Evolutionary conservation across 2,113 vertebrate genomes (phyloP).

Genomic region (Cisticola juncidis): DNA sequence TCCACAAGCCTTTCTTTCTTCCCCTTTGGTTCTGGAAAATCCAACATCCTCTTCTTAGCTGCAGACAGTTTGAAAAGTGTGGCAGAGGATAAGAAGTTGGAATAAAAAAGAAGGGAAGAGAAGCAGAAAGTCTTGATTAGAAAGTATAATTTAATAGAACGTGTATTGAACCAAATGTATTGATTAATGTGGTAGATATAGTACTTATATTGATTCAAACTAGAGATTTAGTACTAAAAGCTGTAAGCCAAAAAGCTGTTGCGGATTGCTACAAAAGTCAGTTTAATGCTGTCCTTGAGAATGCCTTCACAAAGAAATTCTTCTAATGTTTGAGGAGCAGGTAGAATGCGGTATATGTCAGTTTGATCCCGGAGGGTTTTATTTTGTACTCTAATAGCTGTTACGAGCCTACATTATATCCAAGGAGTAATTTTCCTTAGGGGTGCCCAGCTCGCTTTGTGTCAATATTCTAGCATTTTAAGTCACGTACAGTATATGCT

Average conservation of each 20-base stretch:
- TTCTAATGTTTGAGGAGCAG: constrained; percentile 97
- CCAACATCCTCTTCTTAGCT: background rate
- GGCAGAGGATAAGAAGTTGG: constrained; percentile 57
- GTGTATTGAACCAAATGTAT: constrained; percentile 82
- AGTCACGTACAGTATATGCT: constrained; percentile 99
- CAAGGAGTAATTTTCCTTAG: constrained; percentile 99
- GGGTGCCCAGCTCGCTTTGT: constrained; percentile 93
- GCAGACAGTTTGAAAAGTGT: constrained; percentile 54
- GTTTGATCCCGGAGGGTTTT: constrained; percentile 93
- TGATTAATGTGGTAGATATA: constrained; percentile 87
- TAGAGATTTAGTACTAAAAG: constrained; percentile 84
- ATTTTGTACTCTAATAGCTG: constrained; percentile 99
- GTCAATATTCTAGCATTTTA: constrained; percentile 99
- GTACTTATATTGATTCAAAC: constrained; percentile 83
- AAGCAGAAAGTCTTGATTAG: constrained; percentile 84
- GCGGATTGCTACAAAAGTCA: constrained; percentile 92
- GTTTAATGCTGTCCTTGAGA: constrained; percentile 99
- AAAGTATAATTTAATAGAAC: constrained; percentile 90
- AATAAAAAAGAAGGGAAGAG: constrained; percentile 60
- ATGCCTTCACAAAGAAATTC: constrained; percentile 97
- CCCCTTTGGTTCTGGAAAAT: background rate
- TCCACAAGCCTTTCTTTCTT: background rate
- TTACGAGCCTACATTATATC: constrained; percentile 99
- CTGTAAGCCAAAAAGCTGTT: constrained; percentile 89
- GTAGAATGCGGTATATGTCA: constrained; percentile 97